Conservation (phyloP, 2,113 vertebrate species). For the Antechinus flavipes region DNA sequence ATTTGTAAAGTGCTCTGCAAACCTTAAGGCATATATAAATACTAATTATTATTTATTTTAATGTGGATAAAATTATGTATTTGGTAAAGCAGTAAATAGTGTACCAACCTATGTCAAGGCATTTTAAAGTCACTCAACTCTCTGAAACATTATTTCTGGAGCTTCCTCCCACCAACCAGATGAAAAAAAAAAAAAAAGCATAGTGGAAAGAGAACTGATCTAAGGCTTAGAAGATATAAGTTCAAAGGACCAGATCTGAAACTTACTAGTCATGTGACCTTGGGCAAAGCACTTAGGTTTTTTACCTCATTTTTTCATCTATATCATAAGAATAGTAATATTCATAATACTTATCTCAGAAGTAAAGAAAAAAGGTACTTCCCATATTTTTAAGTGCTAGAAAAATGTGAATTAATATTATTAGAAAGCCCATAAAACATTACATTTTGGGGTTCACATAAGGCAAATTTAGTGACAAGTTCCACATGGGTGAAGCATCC, state of each 20-base stretch:
- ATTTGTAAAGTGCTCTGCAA: not conserved
- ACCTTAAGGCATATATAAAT: not conserved
- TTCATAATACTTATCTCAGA: not conserved
- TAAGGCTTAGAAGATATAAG: too few relatives aligned
- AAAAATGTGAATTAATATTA: not conserved
- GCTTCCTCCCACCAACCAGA: not conserved
- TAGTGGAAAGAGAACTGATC: not conserved
- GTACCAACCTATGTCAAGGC: not conserved
- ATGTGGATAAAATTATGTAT: not conserved
- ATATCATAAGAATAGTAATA: not conserved
- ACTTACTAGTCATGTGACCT: not conserved
- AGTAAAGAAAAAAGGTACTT: not conserved
- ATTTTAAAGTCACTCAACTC: slow-evolving; percentile 17
- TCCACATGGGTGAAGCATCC: slow-evolving; percentile 4
- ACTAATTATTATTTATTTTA: not conserved
- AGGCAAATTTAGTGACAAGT: slow-evolving; percentile 36
- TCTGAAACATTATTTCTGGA: not conserved
- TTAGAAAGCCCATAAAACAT: not conserved
- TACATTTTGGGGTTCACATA: slow-evolving; percentile 13
- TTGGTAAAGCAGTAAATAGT: not conserved
- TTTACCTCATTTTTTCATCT: not conserved
- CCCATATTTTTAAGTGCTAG: not conserved
- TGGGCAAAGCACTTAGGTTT: not conserved
- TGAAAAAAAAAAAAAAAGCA: not conserved
- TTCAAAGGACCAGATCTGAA: not conserved